These are phyloP conservation scores for Trogon melanurus DNA, from an alignment of 2,113 vertebrate species.

Conservation along the genomic window DNA sequence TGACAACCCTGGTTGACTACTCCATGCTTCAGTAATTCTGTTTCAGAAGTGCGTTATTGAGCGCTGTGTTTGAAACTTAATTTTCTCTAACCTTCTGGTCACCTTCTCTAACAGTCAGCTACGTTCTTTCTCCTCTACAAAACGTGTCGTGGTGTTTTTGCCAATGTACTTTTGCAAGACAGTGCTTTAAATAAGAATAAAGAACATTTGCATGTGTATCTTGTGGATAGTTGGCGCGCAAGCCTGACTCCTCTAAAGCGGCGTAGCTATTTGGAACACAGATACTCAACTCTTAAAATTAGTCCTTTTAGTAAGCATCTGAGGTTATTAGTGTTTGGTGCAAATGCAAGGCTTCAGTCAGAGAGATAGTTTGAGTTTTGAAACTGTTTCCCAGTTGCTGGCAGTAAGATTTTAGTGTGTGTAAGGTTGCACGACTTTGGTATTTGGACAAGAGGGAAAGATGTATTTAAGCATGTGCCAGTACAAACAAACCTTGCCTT, in stretches of 20 bases:
- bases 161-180: background rate
- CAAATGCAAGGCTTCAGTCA: background rate
- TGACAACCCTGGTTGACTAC: background rate
- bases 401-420: background rate
- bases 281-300: background rate
- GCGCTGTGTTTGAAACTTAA: background rate
- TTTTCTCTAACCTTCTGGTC: background rate
- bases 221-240: background rate
- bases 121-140: background rate
- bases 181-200: background rate
- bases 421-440: background rate
- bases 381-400: background rate
- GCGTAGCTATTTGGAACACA: rapidly evolving
- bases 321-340: background rate
- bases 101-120: background rate
- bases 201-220: rapidly evolving
- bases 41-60: rapidly evolving
- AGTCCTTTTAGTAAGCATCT: background rate
- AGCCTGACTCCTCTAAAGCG: background rate
- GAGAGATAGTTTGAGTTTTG: background rate
- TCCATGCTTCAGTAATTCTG: rapidly evolving
- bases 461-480: background rate
- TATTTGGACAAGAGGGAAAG: background rate
- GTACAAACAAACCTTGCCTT: background rate
- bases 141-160: background rate